phyloP scores from a whole-genome alignment of 2,113 vertebrate genomes.

The Dipodomys stephensi region DNA sequence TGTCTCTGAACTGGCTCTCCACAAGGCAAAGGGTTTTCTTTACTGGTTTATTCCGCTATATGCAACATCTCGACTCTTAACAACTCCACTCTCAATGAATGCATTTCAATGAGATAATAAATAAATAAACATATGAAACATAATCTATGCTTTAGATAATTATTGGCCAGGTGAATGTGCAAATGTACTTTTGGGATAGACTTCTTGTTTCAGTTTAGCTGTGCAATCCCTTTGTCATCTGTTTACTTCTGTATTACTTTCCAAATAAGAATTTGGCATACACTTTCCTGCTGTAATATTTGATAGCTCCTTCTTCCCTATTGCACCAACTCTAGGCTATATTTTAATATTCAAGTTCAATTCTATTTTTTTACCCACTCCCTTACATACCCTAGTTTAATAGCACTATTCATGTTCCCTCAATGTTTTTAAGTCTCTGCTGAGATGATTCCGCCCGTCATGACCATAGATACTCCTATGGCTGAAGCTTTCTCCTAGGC shows the following conservation, averaged over 20 bases:
- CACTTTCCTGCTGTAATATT: not conserved
- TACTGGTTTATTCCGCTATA: not conserved
- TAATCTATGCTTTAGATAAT: not conserved
- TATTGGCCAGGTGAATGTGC: not conserved
- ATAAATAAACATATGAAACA: not conserved
- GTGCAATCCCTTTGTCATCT: not conserved
- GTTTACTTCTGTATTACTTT: not conserved
- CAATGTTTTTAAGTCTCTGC: not conserved
- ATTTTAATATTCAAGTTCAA: not conserved
- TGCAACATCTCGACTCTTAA: not conserved
- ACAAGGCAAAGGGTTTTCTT: not conserved
- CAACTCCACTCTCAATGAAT: not conserved
- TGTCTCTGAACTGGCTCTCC: not conserved
- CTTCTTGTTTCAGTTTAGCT: not conserved
- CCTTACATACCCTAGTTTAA: not conserved
- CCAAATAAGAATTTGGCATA: not conserved
- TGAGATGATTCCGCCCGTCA: not conserved
- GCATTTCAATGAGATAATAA: not conserved
- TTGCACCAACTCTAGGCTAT: not conserved
- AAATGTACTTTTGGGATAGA: not conserved
- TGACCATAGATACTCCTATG: not conserved
- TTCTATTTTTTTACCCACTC: not conserved
- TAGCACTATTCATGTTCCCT: not conserved
- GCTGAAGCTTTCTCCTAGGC: not conserved
- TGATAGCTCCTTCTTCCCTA: not conserved